Percentiles rank a stretch among this genome's conserved stretches.
Conservation (phyloP, 2,113 vertebrate genomes). For the Empidonax traillii region DNA sequence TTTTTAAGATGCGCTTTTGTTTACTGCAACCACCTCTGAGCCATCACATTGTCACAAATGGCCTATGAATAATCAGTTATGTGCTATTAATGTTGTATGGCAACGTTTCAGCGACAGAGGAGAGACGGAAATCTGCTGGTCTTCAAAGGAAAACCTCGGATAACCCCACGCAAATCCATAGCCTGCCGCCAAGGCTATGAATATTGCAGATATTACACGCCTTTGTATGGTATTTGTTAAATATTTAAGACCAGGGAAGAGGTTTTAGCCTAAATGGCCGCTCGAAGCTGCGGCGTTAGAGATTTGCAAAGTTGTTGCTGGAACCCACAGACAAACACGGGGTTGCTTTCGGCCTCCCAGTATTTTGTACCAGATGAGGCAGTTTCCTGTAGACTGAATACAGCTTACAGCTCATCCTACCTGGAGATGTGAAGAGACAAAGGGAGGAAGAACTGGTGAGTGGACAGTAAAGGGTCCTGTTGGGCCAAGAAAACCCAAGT, state of each 20-base stretch:
- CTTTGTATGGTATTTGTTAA: slow-evolving; percentile 20
- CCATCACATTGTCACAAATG: background rate
- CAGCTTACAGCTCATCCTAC: background rate
- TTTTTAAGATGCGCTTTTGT: background rate
- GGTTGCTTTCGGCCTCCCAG: background rate
- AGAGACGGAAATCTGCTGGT: background rate
- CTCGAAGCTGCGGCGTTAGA: background rate
- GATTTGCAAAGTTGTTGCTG: background rate
- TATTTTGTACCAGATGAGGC: background rate
- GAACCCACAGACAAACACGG: background rate
- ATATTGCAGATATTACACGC: slow-evolving; percentile 38
- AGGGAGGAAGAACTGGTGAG: background rate
- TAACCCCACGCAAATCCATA: background rate
- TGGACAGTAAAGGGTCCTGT: background rate
- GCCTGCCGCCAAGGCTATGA: background rate
- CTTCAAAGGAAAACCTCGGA: slow-evolving; percentile 13
- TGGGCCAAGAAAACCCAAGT: background rate
- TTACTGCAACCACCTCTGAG: background rate
- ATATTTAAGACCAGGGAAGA: slow-evolving; percentile 22
- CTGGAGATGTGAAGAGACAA: background rate
- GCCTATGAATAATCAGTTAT: background rate
- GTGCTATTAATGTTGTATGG: background rate
- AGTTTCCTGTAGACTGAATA: background rate
- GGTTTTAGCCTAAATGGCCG: background rate
- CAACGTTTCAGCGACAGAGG: background rate